phyloP scores from a whole-genome alignment of 2,113 vertebrate species.

The Heteronetta atricapilla region DNA sequence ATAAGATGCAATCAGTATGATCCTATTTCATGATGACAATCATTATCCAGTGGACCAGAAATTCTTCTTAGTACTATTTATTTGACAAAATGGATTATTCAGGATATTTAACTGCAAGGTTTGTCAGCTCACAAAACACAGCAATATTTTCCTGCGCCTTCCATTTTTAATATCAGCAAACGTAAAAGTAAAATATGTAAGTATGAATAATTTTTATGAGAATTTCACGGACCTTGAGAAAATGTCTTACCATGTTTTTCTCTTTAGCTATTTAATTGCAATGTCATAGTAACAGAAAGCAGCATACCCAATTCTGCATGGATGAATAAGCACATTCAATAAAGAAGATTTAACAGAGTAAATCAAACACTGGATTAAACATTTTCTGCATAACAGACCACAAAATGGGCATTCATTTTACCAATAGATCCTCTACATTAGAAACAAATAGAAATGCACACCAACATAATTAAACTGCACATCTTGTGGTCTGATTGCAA shows the following conservation, averaged over 20 bases:
- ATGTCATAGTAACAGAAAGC: constrained; percentile 81
- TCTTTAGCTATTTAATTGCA: constrained; percentile 79
- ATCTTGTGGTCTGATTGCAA: constrained; percentile 66
- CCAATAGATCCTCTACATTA: constrained; percentile 72
- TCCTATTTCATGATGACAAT: constrained; percentile 62
- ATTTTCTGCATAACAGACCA: constrained; percentile 85
- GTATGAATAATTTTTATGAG: constrained; percentile 72
- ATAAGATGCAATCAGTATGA: constrained; percentile 67
- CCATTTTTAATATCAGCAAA: constrained; percentile 16
- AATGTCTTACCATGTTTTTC: constrained; percentile 72
- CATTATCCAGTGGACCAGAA: constrained; percentile 69
- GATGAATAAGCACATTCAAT: constrained; percentile 81
- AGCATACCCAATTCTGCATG: constrained; percentile 78
- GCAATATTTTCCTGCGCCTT: constrained; percentile 16
- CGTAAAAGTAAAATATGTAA: constrained; percentile 35
- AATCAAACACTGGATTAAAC: constrained; percentile 82
- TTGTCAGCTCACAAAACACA: constrained; percentile 19
- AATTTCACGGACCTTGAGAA: constrained; percentile 73
- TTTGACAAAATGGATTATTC: constrained; percentile 60
- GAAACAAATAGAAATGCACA: constrained; percentile 76
- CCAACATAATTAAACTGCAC: constrained; percentile 74
- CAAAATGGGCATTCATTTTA: constrained; percentile 82
- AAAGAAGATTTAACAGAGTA: constrained; percentile 83
- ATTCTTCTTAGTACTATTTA: constrained; percentile 62
- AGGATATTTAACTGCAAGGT: constrained; percentile 5